These are phyloP conservation scores for Hyperoplus lanceolatus DNA, from an alignment of 2,797 vertebrate species.

Conservation along the genomic window DNA sequence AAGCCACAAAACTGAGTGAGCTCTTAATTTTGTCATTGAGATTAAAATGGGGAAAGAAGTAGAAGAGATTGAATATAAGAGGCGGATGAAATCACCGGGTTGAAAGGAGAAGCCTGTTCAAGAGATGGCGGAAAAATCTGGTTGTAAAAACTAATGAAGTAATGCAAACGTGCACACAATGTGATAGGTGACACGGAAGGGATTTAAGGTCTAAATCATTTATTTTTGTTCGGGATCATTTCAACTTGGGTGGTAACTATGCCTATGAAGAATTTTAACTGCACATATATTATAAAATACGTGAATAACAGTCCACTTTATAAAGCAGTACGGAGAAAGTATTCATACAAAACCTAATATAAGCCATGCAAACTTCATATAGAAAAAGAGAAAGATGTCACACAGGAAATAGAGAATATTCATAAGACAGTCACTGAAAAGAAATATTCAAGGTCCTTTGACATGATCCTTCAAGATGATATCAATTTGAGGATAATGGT, in stretches of 20 bases:
- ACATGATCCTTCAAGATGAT: not conserved
- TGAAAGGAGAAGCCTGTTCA: slow-evolving; percentile 4
- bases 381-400: not conserved
- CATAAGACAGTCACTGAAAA: not conserved
- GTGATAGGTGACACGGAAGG: not conserved
- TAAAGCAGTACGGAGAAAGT: not conserved
- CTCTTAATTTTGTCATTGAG: slow-evolving; percentile 30
- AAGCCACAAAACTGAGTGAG: slow-evolving; percentile 12
- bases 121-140: slow-evolving; percentile 20
- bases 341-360: not conserved
- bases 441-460: too few species aligned
- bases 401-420: not conserved
- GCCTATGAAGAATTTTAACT: not conserved
- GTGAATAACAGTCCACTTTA: too few species aligned
- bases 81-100: not conserved
- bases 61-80: slow-evolving; percentile 9
- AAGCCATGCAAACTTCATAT: not conserved
- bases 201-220: not conserved
- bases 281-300: not conserved
- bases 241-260: not conserved
- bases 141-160: slow-evolving; percentile 15
- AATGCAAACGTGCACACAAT: not conserved
- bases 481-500: not conserved
- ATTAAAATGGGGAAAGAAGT: slow-evolving; percentile 34
- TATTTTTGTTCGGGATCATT: not conserved